A percentile compares a stretch with the other conserved stretches of the same genome.
Conservation (phyloP, 2,113 vertebrate genomes). For the Delphinus delphis region DNA sequence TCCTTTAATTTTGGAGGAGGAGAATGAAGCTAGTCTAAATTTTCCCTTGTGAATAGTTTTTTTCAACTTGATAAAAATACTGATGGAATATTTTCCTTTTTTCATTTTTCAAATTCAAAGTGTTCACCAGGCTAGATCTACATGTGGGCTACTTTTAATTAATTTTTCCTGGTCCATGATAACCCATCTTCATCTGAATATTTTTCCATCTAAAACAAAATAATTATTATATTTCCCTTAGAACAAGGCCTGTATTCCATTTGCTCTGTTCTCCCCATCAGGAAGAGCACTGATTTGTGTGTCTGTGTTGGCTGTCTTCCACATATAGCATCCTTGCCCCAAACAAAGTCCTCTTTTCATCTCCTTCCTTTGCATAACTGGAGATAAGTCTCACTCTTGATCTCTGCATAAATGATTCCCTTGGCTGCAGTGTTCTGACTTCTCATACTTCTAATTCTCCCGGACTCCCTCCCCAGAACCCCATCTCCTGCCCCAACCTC, state of each 20-base stretch:
- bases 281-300: neutral
- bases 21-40: neutral
- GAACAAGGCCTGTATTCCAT: neutral
- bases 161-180: neutral
- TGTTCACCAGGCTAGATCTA: neutral
- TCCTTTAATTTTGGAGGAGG: neutral
- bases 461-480: neutral
- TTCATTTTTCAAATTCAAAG: conserved; percentile 2
- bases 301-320: neutral
- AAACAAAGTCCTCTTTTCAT: conserved; percentile 30
- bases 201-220: conserved; percentile 18
- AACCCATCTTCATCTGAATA: neutral
- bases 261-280: neutral
- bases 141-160: neutral
- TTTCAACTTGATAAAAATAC: neutral
- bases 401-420: neutral
- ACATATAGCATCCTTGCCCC: neutral
- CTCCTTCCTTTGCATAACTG: conserved; percentile 7
- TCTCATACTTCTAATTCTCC: neutral
- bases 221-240: neutral
- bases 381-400: neutral
- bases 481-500: neutral
- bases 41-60: neutral
- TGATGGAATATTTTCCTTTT: neutral
- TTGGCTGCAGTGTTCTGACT: neutral